phyloP scores from a whole-genome alignment of 2,888 invertebrate species.

The Noctua janthe region DNA sequence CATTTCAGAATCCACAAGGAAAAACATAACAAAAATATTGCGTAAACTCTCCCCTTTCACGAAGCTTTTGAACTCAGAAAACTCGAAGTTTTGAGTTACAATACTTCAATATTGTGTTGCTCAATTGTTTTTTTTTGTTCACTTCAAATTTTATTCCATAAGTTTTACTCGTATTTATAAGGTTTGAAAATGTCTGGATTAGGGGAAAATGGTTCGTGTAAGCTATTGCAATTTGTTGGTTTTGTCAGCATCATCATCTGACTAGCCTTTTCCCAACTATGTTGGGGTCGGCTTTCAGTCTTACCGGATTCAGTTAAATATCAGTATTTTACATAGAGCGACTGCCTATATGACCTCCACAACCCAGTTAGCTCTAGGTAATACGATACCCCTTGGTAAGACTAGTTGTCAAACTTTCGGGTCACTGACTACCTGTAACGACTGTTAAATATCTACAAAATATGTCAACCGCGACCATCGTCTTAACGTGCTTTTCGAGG shows the following conservation, averaged over 20 bases:
- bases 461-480: no score
- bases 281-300: no score
- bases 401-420: no score
- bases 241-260: not conserved
- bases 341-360: no score
- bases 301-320: no score
- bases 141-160: conserved; percentile 16
- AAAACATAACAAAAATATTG: conserved; percentile 41
- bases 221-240: not conserved
- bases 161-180: conserved; percentile 5
- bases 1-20: conserved; percentile 8
- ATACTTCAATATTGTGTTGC: conserved; percentile 36
- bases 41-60: conserved; percentile 18
- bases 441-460: no score
- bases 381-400: no score
- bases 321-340: no score
- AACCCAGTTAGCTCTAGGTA: no score
- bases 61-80: conserved; percentile 39
- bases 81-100: conserved; percentile 41
- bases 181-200: not conserved
- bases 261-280: no score
- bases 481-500: no score
- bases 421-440: no score
- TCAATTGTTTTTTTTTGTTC: conserved; percentile 44
- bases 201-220: not conserved